Evolutionary conservation across 2,113 vertebrate species (phyloP), one percentile per base, ranked within the genome.

Genomic region (Strix uralensis): DNA sequence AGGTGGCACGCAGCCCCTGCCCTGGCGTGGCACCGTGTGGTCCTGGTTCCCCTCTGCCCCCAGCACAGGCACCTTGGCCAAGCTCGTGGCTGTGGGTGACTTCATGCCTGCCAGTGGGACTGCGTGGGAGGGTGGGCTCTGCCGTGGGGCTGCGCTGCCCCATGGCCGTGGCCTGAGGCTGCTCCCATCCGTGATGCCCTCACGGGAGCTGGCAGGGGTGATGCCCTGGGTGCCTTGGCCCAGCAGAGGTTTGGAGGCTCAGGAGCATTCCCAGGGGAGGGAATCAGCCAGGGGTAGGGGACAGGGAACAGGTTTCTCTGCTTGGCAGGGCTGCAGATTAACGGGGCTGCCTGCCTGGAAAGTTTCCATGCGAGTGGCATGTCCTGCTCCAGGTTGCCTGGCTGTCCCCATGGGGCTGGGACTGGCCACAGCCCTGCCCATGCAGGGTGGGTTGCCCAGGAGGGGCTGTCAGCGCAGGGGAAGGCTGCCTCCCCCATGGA

Each of bases 151-250:
- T 58, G 36, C 1, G 2, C 16, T 40, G 65, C 59, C 51, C 27
- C 69, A 7, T 0, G 0, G 58, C 49, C 1, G 0, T 8, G 29
- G 20, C 40, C 65, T 30, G 61, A 16, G 13, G 49, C 59, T 79
- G 47, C 49, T 82, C 21, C 57, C 14, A 1, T 26, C 66, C 6
- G 1, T 16, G 30, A 15, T 36, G 17, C 58, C 27, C 34, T n/a
- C 32, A 9, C 8, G 8, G 47, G 18, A 65, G 69, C n/a, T n/a
- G n/a, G 46, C 22, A 5, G 71, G 49, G 15, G 38, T 8, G 22
- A 70, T n/a, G 42, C 11, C 36, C 19, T 22, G 65, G 27, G 4
- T 81, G 30, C 42, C 42, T 70, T 36, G 38, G 51, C 16, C 38
- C 59, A 47, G 25, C n/a, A 47, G 36, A 79, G 26, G 11, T 66